Percentiles rank a stretch among this genome's conserved stretches.
Conservation (phyloP, 30 jellyfish, hydroid and myxozoan species). For the Cassiopea andromeda region DNA sequence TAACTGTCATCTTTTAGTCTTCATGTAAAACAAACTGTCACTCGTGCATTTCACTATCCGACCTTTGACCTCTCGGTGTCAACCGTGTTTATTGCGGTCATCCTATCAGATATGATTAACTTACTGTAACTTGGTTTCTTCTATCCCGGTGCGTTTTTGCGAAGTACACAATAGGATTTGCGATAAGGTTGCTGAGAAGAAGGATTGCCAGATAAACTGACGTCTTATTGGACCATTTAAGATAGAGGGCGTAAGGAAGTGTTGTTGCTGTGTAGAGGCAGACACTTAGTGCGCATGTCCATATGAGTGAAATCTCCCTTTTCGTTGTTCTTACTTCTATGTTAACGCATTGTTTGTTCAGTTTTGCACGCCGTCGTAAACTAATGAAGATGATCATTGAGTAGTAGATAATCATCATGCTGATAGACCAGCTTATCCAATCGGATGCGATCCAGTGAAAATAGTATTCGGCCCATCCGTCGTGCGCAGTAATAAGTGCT, state of each 20-base stretch:
- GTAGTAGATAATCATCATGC: slow-evolving; percentile 7
- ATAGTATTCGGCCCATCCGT: neutral
- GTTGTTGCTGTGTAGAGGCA: slow-evolving; percentile 13
- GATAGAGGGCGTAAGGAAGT: slow-evolving; percentile 27
- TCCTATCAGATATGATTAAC: neutral
- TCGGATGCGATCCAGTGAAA: slow-evolving; percentile 20
- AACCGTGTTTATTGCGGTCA: neutral
- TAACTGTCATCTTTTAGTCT: neutral
- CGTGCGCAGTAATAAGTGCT: neutral
- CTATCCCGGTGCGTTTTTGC: neutral
- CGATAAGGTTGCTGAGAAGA: slow-evolving; percentile 21
- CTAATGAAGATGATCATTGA: slow-evolving; percentile 22
- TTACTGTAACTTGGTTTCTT: neutral
- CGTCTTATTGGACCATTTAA: neutral
- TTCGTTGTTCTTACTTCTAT: slow-evolving; percentile 38
- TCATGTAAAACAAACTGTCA: neutral
- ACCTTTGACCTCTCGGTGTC: too few species aligned
- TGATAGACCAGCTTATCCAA: slow-evolving; percentile 16
- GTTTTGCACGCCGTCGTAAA: slow-evolving; percentile 23
- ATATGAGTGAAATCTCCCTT: slow-evolving; percentile 39
- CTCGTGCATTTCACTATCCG: too few species aligned
- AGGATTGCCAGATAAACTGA: slow-evolving; percentile 3
- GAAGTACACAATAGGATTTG: slow-evolving; percentile 44
- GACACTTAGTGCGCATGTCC: slow-evolving; percentile 43
- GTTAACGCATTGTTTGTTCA: slow-evolving; percentile 14